These are phyloP conservation scores for Muntiacus muntjak DNA, from an alignment of 2,113 vertebrate genomes.

Conservation along the genomic window DNA sequence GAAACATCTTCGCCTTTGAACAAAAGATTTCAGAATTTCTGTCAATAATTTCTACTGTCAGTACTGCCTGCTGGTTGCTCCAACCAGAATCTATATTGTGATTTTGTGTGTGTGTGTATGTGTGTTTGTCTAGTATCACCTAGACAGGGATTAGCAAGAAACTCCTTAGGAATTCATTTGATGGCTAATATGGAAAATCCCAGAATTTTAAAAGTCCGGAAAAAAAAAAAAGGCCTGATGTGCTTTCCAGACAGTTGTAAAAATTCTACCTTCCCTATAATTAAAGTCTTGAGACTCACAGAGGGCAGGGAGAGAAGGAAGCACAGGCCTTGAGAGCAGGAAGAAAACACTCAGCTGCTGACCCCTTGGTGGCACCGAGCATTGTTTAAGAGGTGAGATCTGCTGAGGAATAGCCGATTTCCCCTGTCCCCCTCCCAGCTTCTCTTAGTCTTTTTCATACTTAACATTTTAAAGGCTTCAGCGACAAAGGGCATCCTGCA, in stretches of 20 bases:
- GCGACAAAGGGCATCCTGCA: not conserved
- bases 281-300: constrained; percentile 28
- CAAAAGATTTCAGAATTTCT: constrained; percentile 45
- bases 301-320: constrained; percentile 28
- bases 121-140: not conserved
- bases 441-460: not conserved
- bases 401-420: not conserved
- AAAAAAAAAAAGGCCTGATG: not conserved
- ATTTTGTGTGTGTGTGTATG: not conserved
- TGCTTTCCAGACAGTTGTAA: constrained; percentile 60
- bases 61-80: not conserved
- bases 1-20: constrained; percentile 4
- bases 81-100: not conserved
- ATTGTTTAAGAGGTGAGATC: constrained; percentile 54
- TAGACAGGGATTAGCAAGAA: constrained; percentile 62
- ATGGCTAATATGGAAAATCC: constrained; percentile 70
- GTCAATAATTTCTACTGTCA: not conserved
- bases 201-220: constrained; percentile 52
- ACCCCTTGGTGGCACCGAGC: not conserved
- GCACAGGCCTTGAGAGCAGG: not conserved
- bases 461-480: constrained; percentile 16
- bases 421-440: not conserved
- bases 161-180: constrained; percentile 62
- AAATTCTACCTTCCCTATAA: constrained; percentile 53
- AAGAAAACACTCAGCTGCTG: constrained; percentile 38